Conservation (phyloP, 2,888 invertebrate species). For the Orchesella flavescens region DNA sequence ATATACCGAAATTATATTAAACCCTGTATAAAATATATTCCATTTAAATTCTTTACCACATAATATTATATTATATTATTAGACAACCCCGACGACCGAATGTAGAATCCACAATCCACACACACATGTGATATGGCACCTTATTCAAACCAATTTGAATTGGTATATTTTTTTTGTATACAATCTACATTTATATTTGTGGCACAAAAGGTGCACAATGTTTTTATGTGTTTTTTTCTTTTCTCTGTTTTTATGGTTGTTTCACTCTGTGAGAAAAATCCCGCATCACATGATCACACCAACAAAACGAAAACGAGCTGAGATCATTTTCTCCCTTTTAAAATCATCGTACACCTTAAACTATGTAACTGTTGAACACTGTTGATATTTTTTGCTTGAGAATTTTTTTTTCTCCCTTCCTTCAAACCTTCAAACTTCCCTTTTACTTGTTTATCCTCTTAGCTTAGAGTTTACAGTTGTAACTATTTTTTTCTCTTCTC, state of each 20-base stretch:
- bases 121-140: conserved; percentile 9
- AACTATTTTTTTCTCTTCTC: conserved; percentile 15
- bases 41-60: neutral
- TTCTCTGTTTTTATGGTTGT: conserved; percentile 38
- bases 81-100: too few relatives aligned
- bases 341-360: neutral
- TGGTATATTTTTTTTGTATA: conserved; percentile 13
- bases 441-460: neutral
- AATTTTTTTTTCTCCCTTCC: conserved; percentile 9
- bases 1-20: too few relatives aligned
- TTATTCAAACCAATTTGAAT: conserved; percentile 38
- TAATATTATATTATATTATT: neutral
- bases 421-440: conserved; percentile 24
- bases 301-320: conserved; percentile 23
- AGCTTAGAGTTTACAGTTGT: neutral
- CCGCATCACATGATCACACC: neutral
- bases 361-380: neutral
- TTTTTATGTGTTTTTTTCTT: neutral
- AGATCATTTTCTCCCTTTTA: conserved; percentile 29
- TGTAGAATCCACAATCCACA: neutral
- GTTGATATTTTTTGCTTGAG: conserved; percentile 20
- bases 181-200: neutral
- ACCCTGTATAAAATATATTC: too few relatives aligned
- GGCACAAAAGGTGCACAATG: neutral
- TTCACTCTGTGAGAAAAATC: conserved; percentile 45